Base-by-base conservation (phyloP, 1,140 invertebrate species). In the Drosophila triauraria region DNA sequence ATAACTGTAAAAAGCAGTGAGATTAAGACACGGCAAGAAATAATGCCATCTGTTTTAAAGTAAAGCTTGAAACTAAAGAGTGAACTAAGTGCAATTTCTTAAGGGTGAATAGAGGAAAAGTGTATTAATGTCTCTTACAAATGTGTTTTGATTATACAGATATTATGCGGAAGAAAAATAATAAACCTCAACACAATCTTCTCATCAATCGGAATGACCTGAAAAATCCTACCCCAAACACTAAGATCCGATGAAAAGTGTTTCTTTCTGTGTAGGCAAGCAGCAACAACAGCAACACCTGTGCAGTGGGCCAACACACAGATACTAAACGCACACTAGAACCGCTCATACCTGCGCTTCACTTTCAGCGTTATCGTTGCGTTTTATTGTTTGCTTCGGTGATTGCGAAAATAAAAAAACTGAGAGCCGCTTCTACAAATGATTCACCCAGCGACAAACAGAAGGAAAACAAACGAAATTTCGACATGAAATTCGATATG, bases 341-440 rank as follows among this genome's bases (percentile, higher is more conserved):
- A 13, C 43, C 56, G 57, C n/a, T 42, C 20, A 68, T 76, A 87
- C 84, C 84, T 87, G 85, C 74, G 74, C 84, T 87, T 87, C 84
- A 87, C 84, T 87, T 87, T 87, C 84, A 81, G 61, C 80, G 75
- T 88, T 87, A 87, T 87, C 84, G 84, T 83, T 88, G 84, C 84
- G 85, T 87, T 82, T 74, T 74, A 88, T 71, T 85, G 78, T 81
- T 83, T 78, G 77, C 75, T 87, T 87, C 79, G 80, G 61, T 62
- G 84, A 88, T 87, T 87, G 84, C 84, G 84, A 87, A 87, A 88
- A 86, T 60, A 40, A 64, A 64, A 59, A 79, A 65, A 51, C 59
- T 53, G 70, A 38, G 23, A 38, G 38, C 30, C 15, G n/a, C 54
- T 38, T 44, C 50, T 50, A 54, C 62, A 58, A 75, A 63, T 62